phyloP scores from a whole-genome alignment of 35 echinoderm and acorn worm species.

The Lytechinus pictus region DNA sequence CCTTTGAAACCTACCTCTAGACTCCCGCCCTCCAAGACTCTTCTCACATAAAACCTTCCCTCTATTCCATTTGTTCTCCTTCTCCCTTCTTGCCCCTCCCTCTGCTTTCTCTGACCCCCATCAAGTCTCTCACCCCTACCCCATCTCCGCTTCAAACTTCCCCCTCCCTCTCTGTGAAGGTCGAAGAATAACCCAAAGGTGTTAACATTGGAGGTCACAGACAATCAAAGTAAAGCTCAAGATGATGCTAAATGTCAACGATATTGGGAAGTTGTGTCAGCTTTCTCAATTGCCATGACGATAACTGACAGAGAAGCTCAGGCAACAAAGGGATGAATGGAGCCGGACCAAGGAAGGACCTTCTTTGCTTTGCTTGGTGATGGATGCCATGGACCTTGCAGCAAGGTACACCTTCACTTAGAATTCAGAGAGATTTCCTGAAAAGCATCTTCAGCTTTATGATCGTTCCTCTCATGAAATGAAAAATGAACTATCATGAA shows the following conservation, averaged over 20 bases:
- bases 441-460: neutral
- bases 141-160: neutral
- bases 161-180: neutral
- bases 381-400: neutral
- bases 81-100: too few relatives aligned
- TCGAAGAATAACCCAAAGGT: neutral
- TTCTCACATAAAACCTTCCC: too few relatives aligned
- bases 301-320: neutral
- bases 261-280: neutral
- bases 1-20: neutral
- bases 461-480: neutral
- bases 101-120: neutral
- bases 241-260: slow-evolving; percentile 11
- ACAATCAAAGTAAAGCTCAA: neutral
- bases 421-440: neutral
- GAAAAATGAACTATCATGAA: neutral
- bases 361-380: neutral
- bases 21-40: neutral
- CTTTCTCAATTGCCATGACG: neutral
- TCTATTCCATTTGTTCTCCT: too few relatives aligned
- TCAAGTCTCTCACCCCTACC: neutral
- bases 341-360: neutral
- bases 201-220: neutral
- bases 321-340: neutral
- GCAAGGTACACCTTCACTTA: neutral